Percentiles rank a stretch among this genome's conserved stretches.
phyloP scores from a whole-genome alignment of 2,113 vertebrate species.

The Chaenocephalus aceratus region DNA sequence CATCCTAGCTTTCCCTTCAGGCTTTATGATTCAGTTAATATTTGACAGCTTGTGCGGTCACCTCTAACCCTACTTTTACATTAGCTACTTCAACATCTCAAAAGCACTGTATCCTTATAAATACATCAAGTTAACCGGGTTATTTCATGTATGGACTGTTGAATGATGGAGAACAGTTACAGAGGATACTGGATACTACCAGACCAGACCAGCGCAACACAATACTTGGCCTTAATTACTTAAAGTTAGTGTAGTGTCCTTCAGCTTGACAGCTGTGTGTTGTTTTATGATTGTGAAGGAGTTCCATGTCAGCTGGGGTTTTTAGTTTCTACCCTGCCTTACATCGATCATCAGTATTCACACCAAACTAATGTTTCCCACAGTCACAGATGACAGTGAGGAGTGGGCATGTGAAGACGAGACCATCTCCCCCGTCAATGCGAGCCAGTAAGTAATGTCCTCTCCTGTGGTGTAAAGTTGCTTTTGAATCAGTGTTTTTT shows the following conservation, averaged over 20 bases:
- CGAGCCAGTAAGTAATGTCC: constrained; percentile 72
- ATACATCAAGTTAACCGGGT: neutral
- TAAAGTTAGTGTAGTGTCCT: constrained; percentile 2
- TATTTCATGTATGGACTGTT: neutral
- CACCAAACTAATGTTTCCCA: constrained; percentile 31
- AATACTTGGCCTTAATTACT: neutral
- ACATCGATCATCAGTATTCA: constrained; percentile 29
- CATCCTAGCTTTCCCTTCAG: neutral
- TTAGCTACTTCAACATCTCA: neutral
- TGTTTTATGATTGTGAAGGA: constrained; percentile 50
- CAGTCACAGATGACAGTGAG: constrained; percentile 88
- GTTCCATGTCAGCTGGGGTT: constrained; percentile 17
- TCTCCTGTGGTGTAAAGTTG: constrained; percentile 5
- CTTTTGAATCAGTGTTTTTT: neutral
- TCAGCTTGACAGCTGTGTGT: constrained; percentile 37
- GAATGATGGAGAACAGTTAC: constrained; percentile 25
- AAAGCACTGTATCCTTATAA: neutral
- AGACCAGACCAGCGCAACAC: neutral
- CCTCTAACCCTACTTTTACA: neutral
- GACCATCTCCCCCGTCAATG: constrained; percentile 63
- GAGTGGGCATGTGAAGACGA: constrained; percentile 89
- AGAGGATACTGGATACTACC: neutral
- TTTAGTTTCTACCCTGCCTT: constrained; percentile 32
- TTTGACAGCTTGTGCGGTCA: neutral
- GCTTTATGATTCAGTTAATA: neutral